These are phyloP conservation scores for Epinephelus malabaricus DNA, from an alignment of 2,797 vertebrate species.

Conservation along the genomic window DNA sequence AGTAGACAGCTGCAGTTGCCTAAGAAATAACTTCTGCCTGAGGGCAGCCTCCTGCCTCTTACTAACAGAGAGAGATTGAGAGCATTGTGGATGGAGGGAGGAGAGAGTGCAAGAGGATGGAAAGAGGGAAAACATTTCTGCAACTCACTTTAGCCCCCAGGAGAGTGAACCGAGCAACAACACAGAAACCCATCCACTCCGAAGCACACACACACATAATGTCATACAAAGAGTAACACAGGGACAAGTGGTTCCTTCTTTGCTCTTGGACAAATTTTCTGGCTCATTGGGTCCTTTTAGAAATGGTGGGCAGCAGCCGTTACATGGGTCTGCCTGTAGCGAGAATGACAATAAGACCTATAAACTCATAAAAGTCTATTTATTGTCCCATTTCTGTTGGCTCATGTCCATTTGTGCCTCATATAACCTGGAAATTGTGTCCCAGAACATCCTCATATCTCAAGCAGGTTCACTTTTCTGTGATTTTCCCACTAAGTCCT, in stretches of 20 bases:
- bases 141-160: conserved; percentile 36
- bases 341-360: conserved; percentile 27
- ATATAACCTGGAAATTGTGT: conserved; percentile 6
- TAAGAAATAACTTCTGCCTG: conserved; percentile 46
- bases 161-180: conserved; percentile 28
- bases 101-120: conserved; percentile 19
- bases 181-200: conserved; percentile 39
- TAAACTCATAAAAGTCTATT: conserved; percentile 57
- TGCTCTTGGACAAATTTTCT: conserved; percentile 65
- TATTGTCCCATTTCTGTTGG: conserved; percentile 35
- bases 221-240: conserved; percentile 17
- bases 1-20: conserved; percentile 54
- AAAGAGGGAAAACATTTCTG: conserved; percentile 25
- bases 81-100: conserved; percentile 15
- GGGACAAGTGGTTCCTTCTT: conserved; percentile 52
- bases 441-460: neutral
- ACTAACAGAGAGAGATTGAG: conserved; percentile 12
- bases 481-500: neutral
- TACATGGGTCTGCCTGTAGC: conserved; percentile 47
- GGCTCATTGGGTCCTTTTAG: conserved; percentile 68
- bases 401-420: conserved; percentile 17
- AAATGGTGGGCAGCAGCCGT: conserved; percentile 45
- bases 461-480: neutral
- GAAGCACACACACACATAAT: conserved; percentile 14
- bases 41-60: conserved; percentile 41